A percentile compares a stretch with the other conserved stretches of the same genome.
phyloP scores from a whole-genome alignment of 2,797 vertebrate species.

The Sphaeramia orbicularis region DNA sequence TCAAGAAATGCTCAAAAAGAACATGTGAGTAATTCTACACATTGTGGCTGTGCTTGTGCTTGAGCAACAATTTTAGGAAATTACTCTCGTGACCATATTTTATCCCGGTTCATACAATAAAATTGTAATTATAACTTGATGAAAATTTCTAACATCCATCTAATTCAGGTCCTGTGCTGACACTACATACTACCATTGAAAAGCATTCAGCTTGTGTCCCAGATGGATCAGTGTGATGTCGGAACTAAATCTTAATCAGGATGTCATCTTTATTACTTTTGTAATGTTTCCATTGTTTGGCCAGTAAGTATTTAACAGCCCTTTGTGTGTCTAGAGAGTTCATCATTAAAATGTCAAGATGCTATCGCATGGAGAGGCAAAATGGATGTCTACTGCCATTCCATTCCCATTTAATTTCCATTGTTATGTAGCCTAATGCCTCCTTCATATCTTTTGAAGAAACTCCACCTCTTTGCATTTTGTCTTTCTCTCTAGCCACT shows the following conservation, averaged over 20 bases:
- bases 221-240: background rate
- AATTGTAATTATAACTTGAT: no score
- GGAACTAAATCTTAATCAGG: slow-evolving; percentile 15
- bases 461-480: no score
- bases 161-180: no score
- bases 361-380: slow-evolving; percentile 16
- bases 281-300: slow-evolving; percentile 24
- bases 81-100: no score
- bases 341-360: slow-evolving; percentile 47
- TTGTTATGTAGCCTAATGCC: slow-evolving; percentile 10
- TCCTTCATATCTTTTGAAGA: background rate
- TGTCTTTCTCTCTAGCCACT: background rate
- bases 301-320: slow-evolving; percentile 10
- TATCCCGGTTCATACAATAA: no score
- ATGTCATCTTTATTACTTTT: slow-evolving; percentile 8
- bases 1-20: no score
- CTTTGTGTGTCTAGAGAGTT: slow-evolving; percentile 17
- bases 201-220: background rate
- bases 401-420: slow-evolving; percentile 13
- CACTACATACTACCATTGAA: no score
- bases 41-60: no score
- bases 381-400: background rate
- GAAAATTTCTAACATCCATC: no score
- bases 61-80: no score
- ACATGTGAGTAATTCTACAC: no score